Evolutionary conservation across 1,140 invertebrate species (phyloP).

Genomic region (Ceratina calcarata): DNA sequence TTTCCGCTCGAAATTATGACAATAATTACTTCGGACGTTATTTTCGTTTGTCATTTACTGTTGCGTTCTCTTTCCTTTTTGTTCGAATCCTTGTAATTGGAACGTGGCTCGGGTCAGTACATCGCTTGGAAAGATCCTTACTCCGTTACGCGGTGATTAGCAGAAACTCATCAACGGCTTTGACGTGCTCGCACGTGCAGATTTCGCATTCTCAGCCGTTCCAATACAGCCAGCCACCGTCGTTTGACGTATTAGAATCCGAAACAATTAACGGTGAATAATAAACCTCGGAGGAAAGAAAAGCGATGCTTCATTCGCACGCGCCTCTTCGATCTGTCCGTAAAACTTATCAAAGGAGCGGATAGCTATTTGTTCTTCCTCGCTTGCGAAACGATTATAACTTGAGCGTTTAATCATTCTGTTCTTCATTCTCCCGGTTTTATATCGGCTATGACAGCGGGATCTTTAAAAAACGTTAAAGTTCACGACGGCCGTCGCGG

Average conservation of each 20-base stretch:
- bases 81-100: not conserved
- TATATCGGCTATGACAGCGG: no score
- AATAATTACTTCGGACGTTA: no score
- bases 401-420: conserved; percentile 25
- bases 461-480: conserved; percentile 30
- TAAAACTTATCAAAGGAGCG: conserved; percentile 39
- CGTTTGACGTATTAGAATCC: conserved; percentile 18
- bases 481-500: conserved; percentile 18
- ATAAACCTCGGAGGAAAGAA: not conserved
- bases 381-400: conserved; percentile 30
- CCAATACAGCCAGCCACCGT: not conserved
- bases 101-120: not conserved
- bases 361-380: conserved; percentile 29
- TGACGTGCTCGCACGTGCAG: conserved; percentile 24
- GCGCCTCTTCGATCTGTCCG: not conserved
- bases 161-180: conserved; percentile 16
- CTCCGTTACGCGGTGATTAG: conserved; percentile 37
- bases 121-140: conserved; percentile 3
- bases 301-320: not conserved
- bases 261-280: conserved; percentile 39
- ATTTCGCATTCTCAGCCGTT: conserved; percentile 28
- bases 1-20: no score
- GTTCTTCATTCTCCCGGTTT: not conserved
- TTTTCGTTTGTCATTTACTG: no score
- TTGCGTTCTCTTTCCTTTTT: no score